These are phyloP conservation scores for Thecophora atra DNA, from an alignment of 2,888 invertebrate species.

Conservation along the genomic window DNA sequence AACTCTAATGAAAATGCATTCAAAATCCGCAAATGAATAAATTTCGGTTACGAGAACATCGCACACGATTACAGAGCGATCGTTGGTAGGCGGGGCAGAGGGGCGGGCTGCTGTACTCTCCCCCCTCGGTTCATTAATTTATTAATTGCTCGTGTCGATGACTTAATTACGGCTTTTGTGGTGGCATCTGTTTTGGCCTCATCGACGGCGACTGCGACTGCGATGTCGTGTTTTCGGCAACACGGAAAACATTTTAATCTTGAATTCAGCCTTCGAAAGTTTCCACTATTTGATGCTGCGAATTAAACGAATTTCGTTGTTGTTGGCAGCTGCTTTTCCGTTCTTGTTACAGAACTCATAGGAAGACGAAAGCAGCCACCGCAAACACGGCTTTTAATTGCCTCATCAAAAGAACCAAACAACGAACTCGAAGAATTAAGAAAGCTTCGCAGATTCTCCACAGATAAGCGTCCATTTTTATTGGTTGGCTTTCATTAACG, in stretches of 20 bases:
- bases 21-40: not conserved
- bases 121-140: slow-evolving; percentile 28
- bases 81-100: not conserved
- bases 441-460: slow-evolving; percentile 9
- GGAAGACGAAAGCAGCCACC: not conserved
- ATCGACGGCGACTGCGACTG: too few species aligned
- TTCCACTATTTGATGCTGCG: not conserved
- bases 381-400: slow-evolving; percentile 26
- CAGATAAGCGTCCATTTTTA: not conserved
- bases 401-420: slow-evolving; percentile 9
- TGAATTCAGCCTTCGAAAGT: slow-evolving; percentile 22
- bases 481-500: too few species aligned
- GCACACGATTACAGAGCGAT: slow-evolving; percentile 18
- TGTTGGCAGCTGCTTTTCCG: too few species aligned
- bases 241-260: slow-evolving; percentile 30
- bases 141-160: slow-evolving; percentile 37
- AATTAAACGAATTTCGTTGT: not conserved
- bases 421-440: not conserved
- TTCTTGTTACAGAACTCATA: not conserved
- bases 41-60: not conserved
- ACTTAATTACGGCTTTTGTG: slow-evolving; percentile 37
- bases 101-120: not conserved
- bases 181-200: not conserved
- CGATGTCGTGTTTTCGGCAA: slow-evolving; percentile 5
- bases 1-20: too few species aligned